Conservation (phyloP, 2,113 vertebrate species). For the Oncorhynchus masou region DNA sequence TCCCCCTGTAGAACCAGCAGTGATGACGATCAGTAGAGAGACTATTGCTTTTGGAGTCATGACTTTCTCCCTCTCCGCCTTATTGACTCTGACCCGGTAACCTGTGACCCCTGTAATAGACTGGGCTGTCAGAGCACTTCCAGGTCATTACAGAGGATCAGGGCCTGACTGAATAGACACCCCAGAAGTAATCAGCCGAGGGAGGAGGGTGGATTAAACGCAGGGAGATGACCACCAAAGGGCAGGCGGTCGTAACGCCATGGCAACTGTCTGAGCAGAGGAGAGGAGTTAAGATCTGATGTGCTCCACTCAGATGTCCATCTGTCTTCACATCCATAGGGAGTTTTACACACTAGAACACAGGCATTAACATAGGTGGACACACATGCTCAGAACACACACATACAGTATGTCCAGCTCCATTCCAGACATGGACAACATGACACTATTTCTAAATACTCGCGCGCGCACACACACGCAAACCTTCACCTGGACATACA, state of each 20-base stretch:
- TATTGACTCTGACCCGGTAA: background rate
- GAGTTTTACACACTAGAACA: background rate
- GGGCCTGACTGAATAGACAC: constrained; percentile 32
- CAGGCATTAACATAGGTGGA: background rate
- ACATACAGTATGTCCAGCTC: background rate
- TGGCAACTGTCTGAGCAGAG: background rate
- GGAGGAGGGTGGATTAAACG: background rate
- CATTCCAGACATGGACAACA: background rate
- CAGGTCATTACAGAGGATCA: constrained; percentile 17
- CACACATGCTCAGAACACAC: background rate
- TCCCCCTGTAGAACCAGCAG: background rate
- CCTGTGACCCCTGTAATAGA: constrained; percentile 27
- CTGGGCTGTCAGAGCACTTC: constrained; percentile 17
- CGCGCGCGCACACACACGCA: background rate
- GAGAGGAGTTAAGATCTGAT: background rate
- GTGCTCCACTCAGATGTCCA: background rate
- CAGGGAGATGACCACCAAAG: background rate
- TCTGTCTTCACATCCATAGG: background rate
- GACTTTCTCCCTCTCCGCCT: background rate
- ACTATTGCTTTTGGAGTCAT: background rate
- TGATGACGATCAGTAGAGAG: constrained; percentile 6
- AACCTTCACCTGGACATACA: too few relatives aligned
- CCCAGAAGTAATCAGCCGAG: constrained; percentile 14
- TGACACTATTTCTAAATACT: background rate
- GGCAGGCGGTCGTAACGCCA: background rate